Base-by-base conservation (phyloP, 2,113 vertebrate species). In the Aegithalos caudatus region DNA sequence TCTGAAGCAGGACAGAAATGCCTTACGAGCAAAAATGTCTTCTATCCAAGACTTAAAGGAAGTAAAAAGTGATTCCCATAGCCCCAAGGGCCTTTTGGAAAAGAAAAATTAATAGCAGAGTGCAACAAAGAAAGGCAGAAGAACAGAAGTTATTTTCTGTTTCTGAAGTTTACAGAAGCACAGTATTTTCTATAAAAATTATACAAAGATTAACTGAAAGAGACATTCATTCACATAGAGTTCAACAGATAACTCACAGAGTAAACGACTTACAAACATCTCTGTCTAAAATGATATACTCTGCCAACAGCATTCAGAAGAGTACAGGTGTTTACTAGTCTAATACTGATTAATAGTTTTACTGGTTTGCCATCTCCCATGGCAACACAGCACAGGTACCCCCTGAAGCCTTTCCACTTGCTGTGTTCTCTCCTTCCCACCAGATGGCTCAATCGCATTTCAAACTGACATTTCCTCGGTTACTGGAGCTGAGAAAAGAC, bases 401-500 rank as follows among this genome's bases (percentile, higher is more conserved):
- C 20, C 28, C 62, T 16, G 58, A 14, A 58, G 69, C 50, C 56
- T 61, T 69, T 21, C 23, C 61, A 37, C 48, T 74, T 92, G 95
- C 91, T 82, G n/a, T 88, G 56, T 15, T 73, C 64, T 47, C 44
- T 57, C 53, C n/a, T 70, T 87, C 67, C 97, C 97, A 97, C 57
- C 83, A 97, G 97, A 84, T 97, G 97, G 97, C 96, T 93, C 92
- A 95, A 51, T 51, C 72, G 76, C 81, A 90, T 96, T 88, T 81
- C 81, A 90, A 69, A 96, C 38, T 48, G 86, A 48, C 18, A 24
- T 40, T 24, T 7, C 33, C 51, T 48, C 1, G 0, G 3, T 12
- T 15, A 11, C 29, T 10, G 37, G 18, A 37, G 42, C 20, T 38
- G 23, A 50, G 86, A 28, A 65, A 38, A 62, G 42, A 56, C 31